Evolutionary conservation across 2,797 vertebrate species (phyloP).

Genomic region (Eulemur mongoz): DNA sequence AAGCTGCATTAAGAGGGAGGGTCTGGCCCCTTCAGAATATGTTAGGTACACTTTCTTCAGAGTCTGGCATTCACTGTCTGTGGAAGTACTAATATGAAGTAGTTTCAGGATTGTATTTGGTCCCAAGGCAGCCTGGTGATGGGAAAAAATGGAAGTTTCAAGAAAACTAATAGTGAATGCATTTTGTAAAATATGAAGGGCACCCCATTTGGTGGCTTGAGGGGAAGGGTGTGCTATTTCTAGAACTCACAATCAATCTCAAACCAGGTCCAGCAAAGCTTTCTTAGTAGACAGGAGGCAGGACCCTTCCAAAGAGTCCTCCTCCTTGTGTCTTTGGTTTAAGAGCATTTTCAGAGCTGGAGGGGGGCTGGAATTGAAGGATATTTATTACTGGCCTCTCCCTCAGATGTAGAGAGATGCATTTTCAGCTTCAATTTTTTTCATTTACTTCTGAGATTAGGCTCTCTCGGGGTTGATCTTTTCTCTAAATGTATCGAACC

Average conservation of each 20-base stretch:
- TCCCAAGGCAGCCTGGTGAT: neutral
- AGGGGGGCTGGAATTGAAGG: neutral
- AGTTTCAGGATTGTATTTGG: neutral
- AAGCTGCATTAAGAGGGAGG: neutral
- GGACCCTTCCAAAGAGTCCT: conserved; percentile 18
- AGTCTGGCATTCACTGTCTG: neutral
- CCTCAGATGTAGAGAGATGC: neutral
- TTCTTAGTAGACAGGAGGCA: conserved; percentile 17
- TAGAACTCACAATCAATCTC: conserved; percentile 55
- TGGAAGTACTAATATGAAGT: neutral
- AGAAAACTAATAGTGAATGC: conserved; percentile 8
- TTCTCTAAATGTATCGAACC: conserved; percentile 49
- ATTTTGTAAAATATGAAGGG: conserved; percentile 40
- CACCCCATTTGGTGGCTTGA: neutral
- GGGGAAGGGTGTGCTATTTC: conserved; percentile 47
- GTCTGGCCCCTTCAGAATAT: neutral
- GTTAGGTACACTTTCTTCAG: neutral
- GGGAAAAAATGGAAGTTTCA: neutral
- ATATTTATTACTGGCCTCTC: conserved; percentile 28
- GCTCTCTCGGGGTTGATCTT: conserved; percentile 44
- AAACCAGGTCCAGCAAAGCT: conserved; percentile 15
- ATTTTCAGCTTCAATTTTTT: conserved; percentile 56
- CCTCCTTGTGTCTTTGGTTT: neutral
- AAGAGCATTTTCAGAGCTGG: conserved; percentile 50
- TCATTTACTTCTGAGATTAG: conserved; percentile 65